Evolutionary conservation across 2,113 vertebrate genomes (phyloP), one percentile per base, ranked within the genome.

Genomic region (Menidia beryllina): DNA sequence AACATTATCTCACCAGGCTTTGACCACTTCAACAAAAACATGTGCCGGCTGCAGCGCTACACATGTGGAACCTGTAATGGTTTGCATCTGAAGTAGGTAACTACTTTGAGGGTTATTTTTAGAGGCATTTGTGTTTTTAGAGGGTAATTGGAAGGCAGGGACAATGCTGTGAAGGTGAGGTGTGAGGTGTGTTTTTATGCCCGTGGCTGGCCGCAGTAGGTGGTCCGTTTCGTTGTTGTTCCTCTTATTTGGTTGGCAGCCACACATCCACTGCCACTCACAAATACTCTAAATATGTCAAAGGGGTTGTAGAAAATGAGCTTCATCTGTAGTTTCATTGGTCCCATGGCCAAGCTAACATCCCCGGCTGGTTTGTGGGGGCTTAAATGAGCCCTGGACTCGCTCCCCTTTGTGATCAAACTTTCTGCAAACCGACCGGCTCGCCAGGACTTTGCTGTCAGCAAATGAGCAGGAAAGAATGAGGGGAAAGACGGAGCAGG

Each of bases 151-250:
- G 63, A 67, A 63, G 64, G 70, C 71, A 67, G 73, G 77, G 87
- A 89, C 81, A 89, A 83, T 79, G 75, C 85, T 75, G 79, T 75
- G 79, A 85, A 82, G 72, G 83, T 83, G 43, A 84, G 83, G 68
- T 66, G 74, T 8, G 49, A 77, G 67, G n/a, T n/a, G n/a, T 20
- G 39, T 36, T 77, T 74, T 80, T 61, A 58, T 82, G 53, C 64
- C 53, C 52, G 80, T 55, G 84, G 63, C 78, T 64, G 71, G 55
- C 59, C 81, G 68, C 21, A n/a, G 68, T 85, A 82, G 85, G 84
- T 88, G 77, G 83, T 65, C 87, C 69, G 48, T 72, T 86, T 86
- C 68, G 78, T 88, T 86, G 84, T 81, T 82, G 62, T 30, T 69
- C 59, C 69, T 61, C 68, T 63, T 58, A 63, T 78, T 70, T 11